phyloP scores from a whole-genome alignment of 2,113 vertebrate genomes.

The Phrynocephalus versicolor region DNA sequence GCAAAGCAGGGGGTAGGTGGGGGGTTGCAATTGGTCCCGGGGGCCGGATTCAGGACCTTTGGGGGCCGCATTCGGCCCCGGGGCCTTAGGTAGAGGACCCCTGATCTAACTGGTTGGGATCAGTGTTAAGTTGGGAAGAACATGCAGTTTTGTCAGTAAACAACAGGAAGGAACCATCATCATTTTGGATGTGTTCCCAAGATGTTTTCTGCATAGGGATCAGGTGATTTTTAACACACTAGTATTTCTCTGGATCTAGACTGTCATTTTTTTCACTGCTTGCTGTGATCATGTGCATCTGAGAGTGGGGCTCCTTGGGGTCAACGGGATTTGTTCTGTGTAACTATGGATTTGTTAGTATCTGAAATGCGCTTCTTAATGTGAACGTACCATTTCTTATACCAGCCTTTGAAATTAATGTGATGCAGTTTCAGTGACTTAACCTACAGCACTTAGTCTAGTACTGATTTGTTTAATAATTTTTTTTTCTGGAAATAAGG shows the following conservation, averaged over 20 bases:
- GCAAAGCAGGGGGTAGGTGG: too few species aligned
- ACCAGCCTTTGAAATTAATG: neutral
- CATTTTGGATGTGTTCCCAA: slow-evolving; percentile 6
- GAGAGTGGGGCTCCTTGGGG: neutral
- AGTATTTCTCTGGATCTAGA: neutral
- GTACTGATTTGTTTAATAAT: neutral
- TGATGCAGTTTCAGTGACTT: neutral
- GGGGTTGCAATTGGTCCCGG: too few species aligned
- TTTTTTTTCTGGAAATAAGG: neutral
- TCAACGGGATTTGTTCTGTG: neutral
- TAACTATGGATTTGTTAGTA: neutral
- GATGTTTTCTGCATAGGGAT: slow-evolving; percentile 20
- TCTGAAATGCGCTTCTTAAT: neutral
- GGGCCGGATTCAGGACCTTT: too few species aligned
- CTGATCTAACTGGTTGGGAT: accelerated
- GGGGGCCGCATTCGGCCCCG: too few species aligned
- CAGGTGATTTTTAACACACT: neutral
- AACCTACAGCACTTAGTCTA: neutral
- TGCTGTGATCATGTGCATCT: neutral
- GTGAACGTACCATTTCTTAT: neutral
- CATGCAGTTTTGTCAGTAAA: slow-evolving; percentile 18
- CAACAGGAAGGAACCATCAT: slow-evolving; percentile 46
- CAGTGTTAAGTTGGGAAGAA: neutral
- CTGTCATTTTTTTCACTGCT: neutral
- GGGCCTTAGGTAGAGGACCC: too few species aligned